These are phyloP conservation scores for Siniperca undulata DNA, from an alignment of 2,797 vertebrate species.

Conservation along the genomic window DNA sequence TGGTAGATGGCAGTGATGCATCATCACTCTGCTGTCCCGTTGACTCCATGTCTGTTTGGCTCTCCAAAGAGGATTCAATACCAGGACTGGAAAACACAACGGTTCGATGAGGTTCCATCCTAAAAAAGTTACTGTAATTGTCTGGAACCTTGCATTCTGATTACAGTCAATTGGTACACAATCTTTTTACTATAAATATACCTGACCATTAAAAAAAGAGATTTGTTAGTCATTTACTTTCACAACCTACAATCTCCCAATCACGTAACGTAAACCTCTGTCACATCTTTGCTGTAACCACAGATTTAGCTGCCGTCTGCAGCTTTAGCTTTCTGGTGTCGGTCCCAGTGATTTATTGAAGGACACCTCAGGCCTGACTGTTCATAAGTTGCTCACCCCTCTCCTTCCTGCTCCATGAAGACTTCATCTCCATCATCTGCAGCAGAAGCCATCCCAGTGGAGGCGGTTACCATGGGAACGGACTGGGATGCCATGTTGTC, in stretches of 20 bases:
- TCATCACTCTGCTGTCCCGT: slow-evolving; percentile 91
- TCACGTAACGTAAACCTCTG: neutral
- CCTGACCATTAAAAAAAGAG: neutral
- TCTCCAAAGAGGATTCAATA: slow-evolving; percentile 91
- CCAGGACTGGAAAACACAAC: slow-evolving; percentile 73
- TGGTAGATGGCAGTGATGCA: slow-evolving; percentile 93
- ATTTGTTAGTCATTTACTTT: neutral
- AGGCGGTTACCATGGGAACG: slow-evolving; percentile 97
- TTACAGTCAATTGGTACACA: neutral
- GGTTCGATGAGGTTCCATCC: neutral
- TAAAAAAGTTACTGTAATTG: neutral
- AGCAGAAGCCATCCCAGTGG: slow-evolving; percentile 87
- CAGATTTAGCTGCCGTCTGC: neutral
- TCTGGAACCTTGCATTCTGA: neutral
- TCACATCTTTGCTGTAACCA: neutral
- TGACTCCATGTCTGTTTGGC: slow-evolving; percentile 90
- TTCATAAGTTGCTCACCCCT: slow-evolving; percentile 83
- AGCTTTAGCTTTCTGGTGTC: too few relatives aligned
- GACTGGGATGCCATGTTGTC: slow-evolving; percentile 97
- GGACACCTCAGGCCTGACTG: neutral
- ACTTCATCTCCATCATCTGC: slow-evolving; percentile 95
- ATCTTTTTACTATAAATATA: neutral
- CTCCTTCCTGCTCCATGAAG: slow-evolving; percentile 94
- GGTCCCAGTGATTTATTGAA: neutral
- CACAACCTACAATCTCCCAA: neutral